Evolutionary conservation across 2,113 vertebrate species (phyloP).

Genomic region (Plecotus auritus): DNA sequence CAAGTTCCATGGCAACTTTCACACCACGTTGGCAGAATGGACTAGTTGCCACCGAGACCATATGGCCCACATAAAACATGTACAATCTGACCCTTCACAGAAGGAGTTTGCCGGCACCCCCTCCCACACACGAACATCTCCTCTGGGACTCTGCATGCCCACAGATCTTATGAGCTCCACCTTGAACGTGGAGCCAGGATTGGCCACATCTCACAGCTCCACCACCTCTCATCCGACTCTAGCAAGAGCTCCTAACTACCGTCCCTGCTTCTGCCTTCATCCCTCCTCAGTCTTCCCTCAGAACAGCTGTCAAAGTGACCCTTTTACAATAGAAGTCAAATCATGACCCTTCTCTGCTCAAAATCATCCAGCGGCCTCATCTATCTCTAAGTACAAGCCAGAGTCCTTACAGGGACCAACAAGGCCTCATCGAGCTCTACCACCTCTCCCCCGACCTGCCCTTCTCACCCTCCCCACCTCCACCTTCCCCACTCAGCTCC

Average conservation of each 20-base stretch:
- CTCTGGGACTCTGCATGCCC: neutral
- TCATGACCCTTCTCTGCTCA: neutral
- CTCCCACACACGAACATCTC: too few species aligned
- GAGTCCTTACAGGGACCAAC: neutral
- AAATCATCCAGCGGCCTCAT: neutral
- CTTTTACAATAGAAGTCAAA: neutral
- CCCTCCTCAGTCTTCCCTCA: neutral
- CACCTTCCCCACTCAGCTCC: neutral
- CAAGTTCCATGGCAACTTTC: neutral
- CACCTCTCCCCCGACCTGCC: neutral
- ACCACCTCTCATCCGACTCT: neutral
- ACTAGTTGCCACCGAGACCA: neutral
- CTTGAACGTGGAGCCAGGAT: neutral
- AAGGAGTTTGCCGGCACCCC: neutral
- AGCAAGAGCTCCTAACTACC: neutral
- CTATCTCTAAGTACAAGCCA: neutral
- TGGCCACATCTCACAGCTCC: neutral
- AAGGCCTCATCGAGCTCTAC: neutral
- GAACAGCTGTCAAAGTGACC: neutral
- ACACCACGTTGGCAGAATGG: neutral
- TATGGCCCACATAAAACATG: neutral
- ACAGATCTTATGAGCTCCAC: neutral
- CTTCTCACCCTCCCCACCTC: accelerated
- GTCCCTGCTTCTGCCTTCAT: neutral
- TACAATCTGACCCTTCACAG: neutral